Evolutionary conservation across 2,113 vertebrate genomes (phyloP).

Genomic region (Phasianus colchicus): DNA sequence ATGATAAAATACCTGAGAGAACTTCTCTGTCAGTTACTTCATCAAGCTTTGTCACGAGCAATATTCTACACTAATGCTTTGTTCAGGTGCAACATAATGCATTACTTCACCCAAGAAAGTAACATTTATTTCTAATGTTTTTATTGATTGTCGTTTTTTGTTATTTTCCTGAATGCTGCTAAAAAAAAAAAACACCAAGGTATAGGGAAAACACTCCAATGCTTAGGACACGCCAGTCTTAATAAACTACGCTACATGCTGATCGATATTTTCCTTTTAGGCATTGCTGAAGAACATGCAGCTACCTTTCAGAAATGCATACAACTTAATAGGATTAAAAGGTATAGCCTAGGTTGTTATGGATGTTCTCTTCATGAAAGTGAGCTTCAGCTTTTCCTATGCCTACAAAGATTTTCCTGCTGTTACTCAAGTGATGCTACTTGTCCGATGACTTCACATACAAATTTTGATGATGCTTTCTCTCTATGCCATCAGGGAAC

Average conservation of each 20-base stretch:
- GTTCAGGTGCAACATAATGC: conserved; percentile 28
- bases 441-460: neutral
- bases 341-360: neutral
- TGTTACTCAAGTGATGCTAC: neutral
- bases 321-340: conserved; percentile 18
- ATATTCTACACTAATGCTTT: conserved; percentile 54
- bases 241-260: neutral
- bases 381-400: neutral
- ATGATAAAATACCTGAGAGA: neutral
- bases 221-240: neutral
- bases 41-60: conserved; percentile 19
- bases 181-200: neutral
- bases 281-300: conserved; percentile 3
- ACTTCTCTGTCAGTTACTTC: conserved; percentile 12
- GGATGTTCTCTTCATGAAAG: neutral
- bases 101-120: conserved; percentile 24
- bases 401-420: neutral
- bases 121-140: conserved; percentile 64
- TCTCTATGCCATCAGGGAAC: neutral
- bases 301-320: conserved; percentile 24
- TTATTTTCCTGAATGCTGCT: conserved; percentile 53
- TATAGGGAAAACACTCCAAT: conserved; percentile 8
- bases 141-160: conserved; percentile 60
- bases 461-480: neutral
- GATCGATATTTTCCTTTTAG: conserved; percentile 49